Evolutionary conservation across 2,888 invertebrate genomes (phyloP).

Genomic region (Ephialtes manifestator): DNA sequence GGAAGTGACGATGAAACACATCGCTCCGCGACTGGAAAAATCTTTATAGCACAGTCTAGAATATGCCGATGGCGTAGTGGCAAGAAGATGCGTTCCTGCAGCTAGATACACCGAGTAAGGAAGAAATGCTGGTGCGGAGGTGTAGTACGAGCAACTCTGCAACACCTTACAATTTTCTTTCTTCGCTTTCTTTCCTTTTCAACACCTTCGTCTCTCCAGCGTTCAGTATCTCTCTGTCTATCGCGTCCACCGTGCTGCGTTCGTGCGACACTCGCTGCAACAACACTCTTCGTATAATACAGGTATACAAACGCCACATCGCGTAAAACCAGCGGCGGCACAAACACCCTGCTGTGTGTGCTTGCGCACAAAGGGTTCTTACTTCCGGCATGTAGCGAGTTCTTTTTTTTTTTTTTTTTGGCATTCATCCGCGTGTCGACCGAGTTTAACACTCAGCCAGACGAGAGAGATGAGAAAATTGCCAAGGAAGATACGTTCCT

Average conservation of each 20-base stretch:
- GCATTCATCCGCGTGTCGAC: conserved; percentile 22
- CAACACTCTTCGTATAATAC: conserved; percentile 45
- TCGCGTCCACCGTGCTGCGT: conserved; percentile 32
- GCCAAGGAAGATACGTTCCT: background rate
- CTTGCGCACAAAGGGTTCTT: conserved; percentile 64
- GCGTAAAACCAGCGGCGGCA: conserved; percentile 55
- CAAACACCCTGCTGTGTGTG: conserved; percentile 42
- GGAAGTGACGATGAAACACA: conserved; percentile 42
- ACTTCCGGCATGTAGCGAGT: conserved; percentile 61
- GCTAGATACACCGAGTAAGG: conserved; percentile 35
- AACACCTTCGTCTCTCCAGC: conserved; percentile 39
- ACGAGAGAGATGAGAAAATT: conserved; percentile 24
- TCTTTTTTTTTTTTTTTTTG: conserved; percentile 54
- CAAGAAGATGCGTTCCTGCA: conserved; percentile 54
- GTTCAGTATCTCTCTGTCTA: conserved; percentile 29
- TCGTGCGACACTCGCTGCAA: conserved; percentile 61
- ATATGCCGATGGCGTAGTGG: conserved; percentile 16
- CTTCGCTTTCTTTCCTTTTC: conserved; percentile 24
- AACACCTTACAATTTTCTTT: conserved; percentile 24
- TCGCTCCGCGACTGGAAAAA: background rate
- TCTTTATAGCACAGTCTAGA: background rate
- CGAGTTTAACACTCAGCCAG: conserved; percentile 49
- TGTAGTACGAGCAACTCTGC: conserved; percentile 28
- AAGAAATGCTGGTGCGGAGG: conserved; percentile 46
- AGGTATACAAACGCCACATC: conserved; percentile 45